A percentile compares a stretch with the other conserved stretches of the same genome.
Conservation (phyloP, 2,888 invertebrate species). For the Chaitophorus viminalis region DNA sequence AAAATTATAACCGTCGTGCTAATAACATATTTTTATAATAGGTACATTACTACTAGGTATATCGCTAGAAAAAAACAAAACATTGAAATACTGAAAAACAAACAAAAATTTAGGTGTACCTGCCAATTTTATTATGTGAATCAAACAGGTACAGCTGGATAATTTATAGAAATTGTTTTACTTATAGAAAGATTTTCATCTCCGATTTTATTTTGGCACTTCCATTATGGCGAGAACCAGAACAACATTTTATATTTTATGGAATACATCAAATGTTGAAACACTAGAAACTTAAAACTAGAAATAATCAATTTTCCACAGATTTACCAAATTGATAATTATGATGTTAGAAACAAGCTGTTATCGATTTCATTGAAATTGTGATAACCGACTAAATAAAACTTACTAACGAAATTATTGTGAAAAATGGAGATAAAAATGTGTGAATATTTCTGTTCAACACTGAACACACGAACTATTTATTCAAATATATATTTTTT, state of each 20-base stretch:
- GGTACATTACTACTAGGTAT: neutral
- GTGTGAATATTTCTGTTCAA: too few relatives aligned
- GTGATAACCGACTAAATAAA: constrained; percentile 20
- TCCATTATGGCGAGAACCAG: neutral
- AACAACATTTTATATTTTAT: neutral
- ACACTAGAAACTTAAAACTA: too few relatives aligned
- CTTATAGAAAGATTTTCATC: neutral
- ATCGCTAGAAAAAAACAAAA: too few relatives aligned
- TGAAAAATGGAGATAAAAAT: too few relatives aligned
- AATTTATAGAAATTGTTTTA: neutral
- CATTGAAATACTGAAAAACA: neutral
- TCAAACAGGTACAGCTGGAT: neutral
- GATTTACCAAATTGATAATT: constrained; percentile 4
- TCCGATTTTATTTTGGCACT: neutral
- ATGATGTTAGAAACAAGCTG: constrained; percentile 41
- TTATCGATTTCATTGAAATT: constrained; percentile 17
- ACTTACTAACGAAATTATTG: neutral
- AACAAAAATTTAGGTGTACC: neutral
- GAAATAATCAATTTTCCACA: constrained; percentile 48
- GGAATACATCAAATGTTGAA: neutral
- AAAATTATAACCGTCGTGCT: too few relatives aligned
- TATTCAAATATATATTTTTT: too few relatives aligned
- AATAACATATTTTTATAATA: neutral
- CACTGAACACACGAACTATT: too few relatives aligned
- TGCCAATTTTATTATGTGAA: neutral